phyloP scores from a whole-genome alignment of 2,113 vertebrate species.

The Cottus gobio region DNA sequence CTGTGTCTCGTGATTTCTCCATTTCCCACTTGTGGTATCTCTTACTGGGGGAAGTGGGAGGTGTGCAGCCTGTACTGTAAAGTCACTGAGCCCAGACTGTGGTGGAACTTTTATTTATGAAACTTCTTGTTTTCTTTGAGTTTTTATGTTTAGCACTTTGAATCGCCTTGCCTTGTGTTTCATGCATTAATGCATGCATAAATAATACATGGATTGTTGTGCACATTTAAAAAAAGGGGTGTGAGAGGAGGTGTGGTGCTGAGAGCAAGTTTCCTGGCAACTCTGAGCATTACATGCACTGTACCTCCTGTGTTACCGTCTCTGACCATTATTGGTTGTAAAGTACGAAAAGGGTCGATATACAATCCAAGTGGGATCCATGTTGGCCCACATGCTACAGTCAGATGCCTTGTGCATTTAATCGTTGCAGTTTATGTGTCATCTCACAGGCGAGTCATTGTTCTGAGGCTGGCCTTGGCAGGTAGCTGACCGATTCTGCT shows the following conservation, averaged over 20 bases:
- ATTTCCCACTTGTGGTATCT: background rate
- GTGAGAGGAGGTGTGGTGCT: slow-evolving; percentile 43
- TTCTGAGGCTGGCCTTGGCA: slow-evolving; percentile 49
- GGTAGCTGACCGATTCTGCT: slow-evolving; percentile 40
- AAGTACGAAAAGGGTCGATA: background rate
- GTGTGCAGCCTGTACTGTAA: background rate
- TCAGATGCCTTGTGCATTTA: slow-evolving; percentile 17
- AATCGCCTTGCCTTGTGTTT: too few species aligned
- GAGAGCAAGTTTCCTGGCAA: slow-evolving; percentile 36
- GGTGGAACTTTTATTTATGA: background rate
- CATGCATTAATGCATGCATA: slow-evolving; percentile 1
- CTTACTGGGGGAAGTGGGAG: background rate
- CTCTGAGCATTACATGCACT: background rate
- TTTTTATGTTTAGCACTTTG: too few species aligned
- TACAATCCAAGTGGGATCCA: slow-evolving; percentile 12
- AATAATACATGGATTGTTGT: slow-evolving; percentile 9
- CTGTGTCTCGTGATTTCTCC: background rate
- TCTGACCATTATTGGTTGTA: background rate
- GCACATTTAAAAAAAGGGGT: slow-evolving; percentile 53
- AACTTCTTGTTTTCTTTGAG: too few species aligned
- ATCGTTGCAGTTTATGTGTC: slow-evolving; percentile 32
- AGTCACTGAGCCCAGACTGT: background rate
- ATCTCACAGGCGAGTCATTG: slow-evolving; percentile 57
- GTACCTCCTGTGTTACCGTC: background rate
- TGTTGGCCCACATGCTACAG: slow-evolving; percentile 10